Percentiles rank a stretch among this genome's conserved stretches.
These are phyloP conservation scores for Nematostella vectensis DNA, from an alignment of 92 coral and sea anemone species.

Conservation along the genomic window DNA sequence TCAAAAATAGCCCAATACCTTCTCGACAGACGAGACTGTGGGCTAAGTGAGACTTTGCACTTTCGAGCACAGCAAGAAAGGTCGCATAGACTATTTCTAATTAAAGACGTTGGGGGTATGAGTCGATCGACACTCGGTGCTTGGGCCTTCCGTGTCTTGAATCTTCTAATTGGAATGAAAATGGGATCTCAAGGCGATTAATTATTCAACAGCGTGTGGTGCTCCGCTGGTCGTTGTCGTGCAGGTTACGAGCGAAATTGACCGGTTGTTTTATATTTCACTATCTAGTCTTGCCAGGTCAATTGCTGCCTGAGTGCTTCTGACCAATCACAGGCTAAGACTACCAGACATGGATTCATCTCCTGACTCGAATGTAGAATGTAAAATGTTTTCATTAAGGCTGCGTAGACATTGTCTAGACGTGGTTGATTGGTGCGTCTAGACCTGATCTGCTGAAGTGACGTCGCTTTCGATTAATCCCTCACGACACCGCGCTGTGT, in stretches of 20 bases:
- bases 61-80: too few relatives aligned
- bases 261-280: slow-evolving; percentile 47
- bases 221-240: slow-evolving; percentile 20
- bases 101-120: too few relatives aligned
- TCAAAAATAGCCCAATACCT: slow-evolving; percentile 28
- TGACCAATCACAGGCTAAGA: slow-evolving; percentile 47
- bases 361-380: slow-evolving; percentile 44
- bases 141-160: too few relatives aligned
- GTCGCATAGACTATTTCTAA: background rate
- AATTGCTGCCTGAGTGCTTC: slow-evolving; percentile 49
- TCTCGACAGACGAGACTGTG: too few relatives aligned
- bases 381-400: slow-evolving; percentile 59
- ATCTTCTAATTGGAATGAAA: too few relatives aligned
- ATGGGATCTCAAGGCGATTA: slow-evolving; percentile 27
- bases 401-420: slow-evolving; percentile 73
- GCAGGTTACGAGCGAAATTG: slow-evolving; percentile 51
- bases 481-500: slow-evolving; percentile 32
- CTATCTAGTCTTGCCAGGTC: slow-evolving; percentile 45
- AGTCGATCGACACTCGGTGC: too few relatives aligned
- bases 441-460: slow-evolving; percentile 39
- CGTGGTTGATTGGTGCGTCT: slow-evolving; percentile 45
- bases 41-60: slow-evolving; percentile 4
- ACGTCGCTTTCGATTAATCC: slow-evolving; percentile 23
- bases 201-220: slow-evolving; percentile 42
- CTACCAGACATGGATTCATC: slow-evolving; percentile 45